A percentile compares a stretch with the other conserved stretches of the same genome.
phyloP scores from a whole-genome alignment of 30 jellyfish, hydroid and myxozoan species.

The Aurelia aurita complex sp. Pacific region DNA sequence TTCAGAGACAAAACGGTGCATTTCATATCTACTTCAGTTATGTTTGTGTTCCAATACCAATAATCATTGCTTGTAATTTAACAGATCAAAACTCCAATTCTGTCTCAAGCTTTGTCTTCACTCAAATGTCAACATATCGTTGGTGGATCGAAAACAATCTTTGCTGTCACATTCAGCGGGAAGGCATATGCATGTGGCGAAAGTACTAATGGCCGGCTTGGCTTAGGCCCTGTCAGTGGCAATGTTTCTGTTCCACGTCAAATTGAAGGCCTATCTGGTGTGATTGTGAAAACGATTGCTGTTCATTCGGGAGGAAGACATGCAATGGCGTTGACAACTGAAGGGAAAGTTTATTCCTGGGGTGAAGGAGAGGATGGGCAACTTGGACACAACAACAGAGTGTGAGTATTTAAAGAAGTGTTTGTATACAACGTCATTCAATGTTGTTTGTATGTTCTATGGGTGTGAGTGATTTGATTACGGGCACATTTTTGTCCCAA shows the following conservation, averaged over 20 bases:
- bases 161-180: constrained; percentile 82
- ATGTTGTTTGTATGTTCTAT: too few species aligned
- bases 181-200: constrained; percentile 92
- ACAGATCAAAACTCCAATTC: constrained; percentile 76
- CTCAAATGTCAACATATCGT: constrained; percentile 63
- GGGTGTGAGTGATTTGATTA: too few species aligned
- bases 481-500: too few species aligned
- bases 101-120: constrained; percentile 71
- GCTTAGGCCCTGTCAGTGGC: constrained; percentile 80
- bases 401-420: constrained; percentile 4
- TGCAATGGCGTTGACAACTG: constrained; percentile 79
- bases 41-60: background rate
- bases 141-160: constrained; percentile 88
- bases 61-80: background rate
- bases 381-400: constrained; percentile 83
- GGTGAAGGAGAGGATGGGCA: constrained; percentile 96
- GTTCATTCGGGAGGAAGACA: constrained; percentile 96
- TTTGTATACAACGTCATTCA: too few species aligned
- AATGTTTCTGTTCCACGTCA: constrained; percentile 73
- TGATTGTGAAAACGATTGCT: constrained; percentile 73
- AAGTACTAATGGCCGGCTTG: constrained; percentile 76
- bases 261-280: constrained; percentile 64
- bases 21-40: background rate
- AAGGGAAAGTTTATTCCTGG: constrained; percentile 85
- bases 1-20: too few species aligned